phyloP scores from a whole-genome alignment of 2,113 vertebrate genomes.

The Hylia prasina region DNA sequence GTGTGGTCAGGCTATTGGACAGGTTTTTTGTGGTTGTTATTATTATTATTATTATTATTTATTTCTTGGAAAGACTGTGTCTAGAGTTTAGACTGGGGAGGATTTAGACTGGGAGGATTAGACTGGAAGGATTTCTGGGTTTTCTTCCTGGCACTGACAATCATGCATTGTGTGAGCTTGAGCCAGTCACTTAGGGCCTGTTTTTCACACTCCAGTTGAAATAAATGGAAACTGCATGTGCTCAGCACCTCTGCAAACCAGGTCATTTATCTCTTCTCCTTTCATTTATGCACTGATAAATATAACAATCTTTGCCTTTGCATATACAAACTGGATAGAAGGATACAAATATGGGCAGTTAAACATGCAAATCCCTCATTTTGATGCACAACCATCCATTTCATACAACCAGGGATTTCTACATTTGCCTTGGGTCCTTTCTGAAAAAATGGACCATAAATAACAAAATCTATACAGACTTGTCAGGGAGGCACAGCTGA shows the following conservation, averaged over 20 bases:
- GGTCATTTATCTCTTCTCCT: constrained; percentile 20
- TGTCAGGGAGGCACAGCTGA: not conserved
- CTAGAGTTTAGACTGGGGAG: not conserved
- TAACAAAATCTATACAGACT: not conserved
- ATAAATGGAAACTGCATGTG: constrained; percentile 41
- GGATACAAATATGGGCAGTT: constrained; percentile 3
- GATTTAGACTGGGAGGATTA: constrained; percentile 42
- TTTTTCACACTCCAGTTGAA: constrained; percentile 59
- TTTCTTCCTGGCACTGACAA: constrained; percentile 44
- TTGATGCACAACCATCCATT: not conserved
- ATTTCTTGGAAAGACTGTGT: not conserved
- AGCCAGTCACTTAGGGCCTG: constrained; percentile 34
- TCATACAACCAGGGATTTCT: not conserved
- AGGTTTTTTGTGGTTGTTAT: not conserved
- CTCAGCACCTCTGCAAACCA: constrained; percentile 50
- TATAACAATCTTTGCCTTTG: not conserved
- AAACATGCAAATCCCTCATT: constrained; percentile 24
- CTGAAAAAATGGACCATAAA: not conserved
- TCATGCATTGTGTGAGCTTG: constrained; percentile 39
- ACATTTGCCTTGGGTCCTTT: not conserved
- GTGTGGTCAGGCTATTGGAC: not conserved
- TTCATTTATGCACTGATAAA: constrained; percentile 47
- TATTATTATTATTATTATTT: not conserved
- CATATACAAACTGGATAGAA: not conserved
- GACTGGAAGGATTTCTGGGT: constrained; percentile 30